Evolutionary conservation across 2,113 vertebrate genomes (phyloP), one percentile per base, ranked within the genome.

Genomic region (Aptenodytes patagonicus): DNA sequence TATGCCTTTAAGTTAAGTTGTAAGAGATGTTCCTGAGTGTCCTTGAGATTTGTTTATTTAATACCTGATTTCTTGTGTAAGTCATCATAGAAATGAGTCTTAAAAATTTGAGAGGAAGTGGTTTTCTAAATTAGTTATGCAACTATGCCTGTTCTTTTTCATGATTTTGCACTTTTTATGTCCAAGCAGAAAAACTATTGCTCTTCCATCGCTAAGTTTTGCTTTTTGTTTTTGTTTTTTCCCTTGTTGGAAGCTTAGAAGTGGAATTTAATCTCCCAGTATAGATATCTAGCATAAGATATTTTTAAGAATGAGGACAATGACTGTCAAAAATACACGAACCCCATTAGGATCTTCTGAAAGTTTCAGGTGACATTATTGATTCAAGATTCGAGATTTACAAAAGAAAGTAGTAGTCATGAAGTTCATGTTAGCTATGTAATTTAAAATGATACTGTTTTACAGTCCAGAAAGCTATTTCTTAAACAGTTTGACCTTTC

Each of bases 71-170:
- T 87, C 32, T 90, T 83, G 32, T 68, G 18, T 66, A 73, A 68
- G 49, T 96, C 54, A 69, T 77, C 57, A 42, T 92, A 64, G 89
- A 91, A 93, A 87, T 79, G 11, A 89, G 46, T 72, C 66, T 84
- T 69, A 72, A 83, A 80, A 90, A 93, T 36, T 36, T 36, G 49
- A 92, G 14, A 77, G 89, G 88, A 95, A 95, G 92, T 96, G 86
- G 91, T 87, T 95, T 93, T 82, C 26, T 58, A 87, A 28, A 88
- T 83, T 40, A 83, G n/a, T 90, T 92, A 17, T 20, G 51, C 71
- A 89, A 49, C 47, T 75, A 2, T n/a, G 36, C 22, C 10, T 83
- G 9, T 44, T 86, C 21, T 57, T 76, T 68, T 81, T 89, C 9
- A 38, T 64, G 42, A 42, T 87, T 94, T 93, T 86, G n/a, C 12